These are phyloP conservation scores for Limosa lapponica DNA, from an alignment of 2,797 vertebrate genomes.

Conservation along the genomic window DNA sequence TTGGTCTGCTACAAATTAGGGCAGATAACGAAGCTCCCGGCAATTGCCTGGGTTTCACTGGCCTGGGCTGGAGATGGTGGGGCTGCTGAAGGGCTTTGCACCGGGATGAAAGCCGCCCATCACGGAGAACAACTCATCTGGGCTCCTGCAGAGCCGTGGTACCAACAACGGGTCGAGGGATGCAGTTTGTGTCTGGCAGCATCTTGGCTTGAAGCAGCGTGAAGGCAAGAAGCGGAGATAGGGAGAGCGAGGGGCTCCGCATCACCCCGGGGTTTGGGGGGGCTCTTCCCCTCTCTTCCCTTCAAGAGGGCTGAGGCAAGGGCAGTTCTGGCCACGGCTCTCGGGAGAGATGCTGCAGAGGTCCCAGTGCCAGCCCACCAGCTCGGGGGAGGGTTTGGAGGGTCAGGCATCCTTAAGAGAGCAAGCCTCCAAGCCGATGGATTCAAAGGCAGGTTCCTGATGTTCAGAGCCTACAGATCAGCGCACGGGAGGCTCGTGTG, in stretches of 20 bases:
- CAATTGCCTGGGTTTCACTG: background rate
- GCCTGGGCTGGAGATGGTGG: background rate
- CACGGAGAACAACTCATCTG: rapidly evolving
- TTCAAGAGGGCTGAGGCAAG: background rate
- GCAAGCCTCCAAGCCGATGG: rapidly evolving
- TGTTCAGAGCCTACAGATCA: background rate
- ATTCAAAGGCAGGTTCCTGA: background rate
- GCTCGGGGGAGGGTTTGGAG: background rate
- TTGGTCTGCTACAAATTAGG: background rate
- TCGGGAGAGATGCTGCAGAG: background rate
- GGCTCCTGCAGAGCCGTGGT: background rate
- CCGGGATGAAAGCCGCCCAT: background rate
- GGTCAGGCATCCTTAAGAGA: background rate
- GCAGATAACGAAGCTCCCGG: rapidly evolving
- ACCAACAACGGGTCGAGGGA: rapidly evolving
- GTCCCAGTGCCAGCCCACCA: background rate
- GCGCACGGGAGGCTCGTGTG: rapidly evolving
- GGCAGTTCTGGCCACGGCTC: background rate
- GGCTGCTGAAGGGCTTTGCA: background rate
- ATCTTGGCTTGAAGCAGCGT: background rate
- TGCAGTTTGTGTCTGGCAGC: background rate
- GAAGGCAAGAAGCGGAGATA: background rate
- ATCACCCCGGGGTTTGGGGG: rapidly evolving
- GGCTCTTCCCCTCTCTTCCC: background rate
- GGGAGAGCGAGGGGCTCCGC: background rate